Evolutionary conservation across 2,888 invertebrate species (phyloP).

Genomic region (Eupithecia abbreviata): DNA sequence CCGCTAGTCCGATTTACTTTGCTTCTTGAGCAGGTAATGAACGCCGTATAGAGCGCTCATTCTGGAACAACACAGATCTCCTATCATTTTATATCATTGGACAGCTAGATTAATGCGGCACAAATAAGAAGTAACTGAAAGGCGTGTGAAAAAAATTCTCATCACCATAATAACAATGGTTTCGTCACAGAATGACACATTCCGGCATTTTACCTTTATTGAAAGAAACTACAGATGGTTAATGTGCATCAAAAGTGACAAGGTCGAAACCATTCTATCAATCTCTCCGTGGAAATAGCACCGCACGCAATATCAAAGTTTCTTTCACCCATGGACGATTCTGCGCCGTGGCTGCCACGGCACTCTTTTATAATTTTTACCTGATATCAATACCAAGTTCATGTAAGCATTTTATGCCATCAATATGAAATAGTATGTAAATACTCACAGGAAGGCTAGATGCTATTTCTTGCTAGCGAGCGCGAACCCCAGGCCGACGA

Average conservation of each 20-base stretch:
- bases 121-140: neutral
- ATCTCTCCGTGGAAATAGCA: too few relatives aligned
- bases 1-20: constrained; percentile 59
- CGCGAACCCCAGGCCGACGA: constrained; percentile 93
- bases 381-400: neutral
- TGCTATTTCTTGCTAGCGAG: constrained; percentile 85
- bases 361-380: neutral
- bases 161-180: too few relatives aligned
- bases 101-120: neutral
- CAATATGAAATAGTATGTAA: neutral
- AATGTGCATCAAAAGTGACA: too few relatives aligned
- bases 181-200: too few relatives aligned
- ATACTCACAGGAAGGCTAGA: constrained; percentile 70
- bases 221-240: too few relatives aligned
- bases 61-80: constrained; percentile 64
- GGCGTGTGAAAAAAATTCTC: neutral
- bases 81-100: neutral
- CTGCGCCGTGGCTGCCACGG: neutral
- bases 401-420: neutral
- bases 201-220: too few relatives aligned
- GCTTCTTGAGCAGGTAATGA: constrained; percentile 72
- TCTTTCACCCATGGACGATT: too few relatives aligned
- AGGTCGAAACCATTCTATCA: too few relatives aligned
- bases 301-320: too few relatives aligned
- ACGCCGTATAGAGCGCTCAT: constrained; percentile 70